Evolutionary conservation across 2,888 invertebrate species (phyloP).

Genomic region (Drosophila peninsularis): DNA sequence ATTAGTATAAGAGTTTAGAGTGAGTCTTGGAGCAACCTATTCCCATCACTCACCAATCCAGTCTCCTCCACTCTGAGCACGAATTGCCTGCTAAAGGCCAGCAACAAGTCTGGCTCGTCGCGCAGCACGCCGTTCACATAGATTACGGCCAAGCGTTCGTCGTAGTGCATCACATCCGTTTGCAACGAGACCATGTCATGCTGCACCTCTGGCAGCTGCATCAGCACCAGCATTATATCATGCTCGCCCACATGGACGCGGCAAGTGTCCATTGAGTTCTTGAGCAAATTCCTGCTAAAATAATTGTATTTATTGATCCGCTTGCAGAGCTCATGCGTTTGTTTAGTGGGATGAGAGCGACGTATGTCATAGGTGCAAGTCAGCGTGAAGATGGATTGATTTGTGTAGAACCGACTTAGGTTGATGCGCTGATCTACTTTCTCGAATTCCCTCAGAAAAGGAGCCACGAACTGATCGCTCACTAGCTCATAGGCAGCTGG

Average conservation of each 20-base stretch:
- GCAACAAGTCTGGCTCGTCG: slow-evolving; percentile 47
- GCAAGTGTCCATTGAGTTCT: slow-evolving; percentile 61
- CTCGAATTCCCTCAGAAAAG: slow-evolving; percentile 76
- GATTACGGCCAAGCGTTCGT: slow-evolving; percentile 35
- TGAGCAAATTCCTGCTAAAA: slow-evolving; percentile 69
- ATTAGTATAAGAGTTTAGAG: background rate
- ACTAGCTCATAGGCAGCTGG: slow-evolving; percentile 78
- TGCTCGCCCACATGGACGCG: slow-evolving; percentile 63
- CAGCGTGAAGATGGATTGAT: slow-evolving; percentile 76
- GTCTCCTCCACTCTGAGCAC: slow-evolving; percentile 51
- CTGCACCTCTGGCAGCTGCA: slow-evolving; percentile 70
- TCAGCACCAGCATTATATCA: slow-evolving; percentile 73
- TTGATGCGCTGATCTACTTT: slow-evolving; percentile 52
- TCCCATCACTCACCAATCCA: slow-evolving; percentile 32
- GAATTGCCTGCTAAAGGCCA: slow-evolving; percentile 66
- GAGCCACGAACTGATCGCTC: slow-evolving; percentile 68
- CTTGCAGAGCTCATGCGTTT: slow-evolving; percentile 53
- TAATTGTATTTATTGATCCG: slow-evolving; percentile 75
- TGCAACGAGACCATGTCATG: slow-evolving; percentile 79
- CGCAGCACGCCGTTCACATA: slow-evolving; percentile 56
- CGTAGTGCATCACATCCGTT: slow-evolving; percentile 64
- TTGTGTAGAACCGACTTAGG: slow-evolving; percentile 53
- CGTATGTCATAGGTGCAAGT: slow-evolving; percentile 71
- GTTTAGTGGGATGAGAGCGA: slow-evolving; percentile 30
- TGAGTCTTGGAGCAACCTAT: background rate